Conservation (phyloP, 2,113 vertebrate genomes). For the Ariopsis seemanni region DNA sequence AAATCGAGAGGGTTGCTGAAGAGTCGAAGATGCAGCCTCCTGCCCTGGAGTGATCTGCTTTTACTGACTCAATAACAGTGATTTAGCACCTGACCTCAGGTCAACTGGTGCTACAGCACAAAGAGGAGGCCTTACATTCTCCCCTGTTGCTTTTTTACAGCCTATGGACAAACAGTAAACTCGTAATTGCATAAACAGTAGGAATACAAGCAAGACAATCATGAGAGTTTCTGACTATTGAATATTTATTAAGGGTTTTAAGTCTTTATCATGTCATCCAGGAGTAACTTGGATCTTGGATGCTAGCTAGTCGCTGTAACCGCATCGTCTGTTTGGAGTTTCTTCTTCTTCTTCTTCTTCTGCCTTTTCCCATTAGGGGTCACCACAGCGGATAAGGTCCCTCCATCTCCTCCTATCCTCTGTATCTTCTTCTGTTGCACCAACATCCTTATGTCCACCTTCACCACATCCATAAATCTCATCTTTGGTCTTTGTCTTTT, state of each 20-base stretch:
- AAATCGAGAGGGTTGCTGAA: not conserved
- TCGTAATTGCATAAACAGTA: slow-evolving; percentile 37
- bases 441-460: too few species aligned
- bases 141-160: slow-evolving; percentile 22
- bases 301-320: not conserved
- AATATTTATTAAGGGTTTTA: not conserved
- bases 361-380: too few species aligned
- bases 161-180: slow-evolving; percentile 24
- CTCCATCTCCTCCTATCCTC: too few species aligned
- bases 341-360: too few species aligned
- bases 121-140: slow-evolving; percentile 2
- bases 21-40: slow-evolving; percentile 24
- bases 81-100: slow-evolving; percentile 51
- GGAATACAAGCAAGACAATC: not conserved
- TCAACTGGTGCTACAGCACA: slow-evolving; percentile 26
- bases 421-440: too few species aligned
- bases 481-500: too few species aligned
- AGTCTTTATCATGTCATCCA: not conserved
- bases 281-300: not conserved
- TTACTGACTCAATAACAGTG: slow-evolving; percentile 48
- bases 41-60: slow-evolving; percentile 34
- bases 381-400: too few species aligned
- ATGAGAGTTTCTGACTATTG: not conserved
- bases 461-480: too few species aligned
- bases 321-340: not conserved